Percentiles rank a stretch among this genome's conserved stretches.
phyloP scores from a whole-genome alignment of 2,888 invertebrate species.

The Nephrotoma guestfalica region DNA sequence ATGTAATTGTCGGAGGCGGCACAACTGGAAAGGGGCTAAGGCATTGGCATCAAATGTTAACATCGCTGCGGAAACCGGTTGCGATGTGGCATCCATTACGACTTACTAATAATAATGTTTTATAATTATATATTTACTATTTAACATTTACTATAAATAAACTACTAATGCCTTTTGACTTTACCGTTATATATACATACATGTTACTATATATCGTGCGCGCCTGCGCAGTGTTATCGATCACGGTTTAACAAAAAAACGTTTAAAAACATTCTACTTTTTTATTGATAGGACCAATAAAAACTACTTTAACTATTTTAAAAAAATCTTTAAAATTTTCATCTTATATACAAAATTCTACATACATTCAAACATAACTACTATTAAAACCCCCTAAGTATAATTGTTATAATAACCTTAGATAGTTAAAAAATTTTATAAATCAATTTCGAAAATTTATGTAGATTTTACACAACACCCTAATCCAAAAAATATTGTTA shows the following conservation, averaged over 20 bases:
- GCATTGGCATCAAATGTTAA: conserved; percentile 76
- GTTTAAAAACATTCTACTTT: neutral
- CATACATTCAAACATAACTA: neutral
- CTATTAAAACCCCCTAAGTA: neutral
- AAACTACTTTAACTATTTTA: neutral
- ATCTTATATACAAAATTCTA: neutral
- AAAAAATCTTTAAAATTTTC: neutral
- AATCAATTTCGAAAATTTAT: neutral
- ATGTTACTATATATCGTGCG: neutral
- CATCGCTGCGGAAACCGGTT: conserved; percentile 61
- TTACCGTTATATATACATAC: neutral
- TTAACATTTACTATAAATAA: neutral
- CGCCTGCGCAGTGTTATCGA: neutral
- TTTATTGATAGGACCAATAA: neutral
- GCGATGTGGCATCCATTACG: conserved; percentile 74
- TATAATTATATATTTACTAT: neutral
- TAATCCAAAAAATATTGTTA: neutral
- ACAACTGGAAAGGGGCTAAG: conserved; percentile 54
- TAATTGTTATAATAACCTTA: neutral
- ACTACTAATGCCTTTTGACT: neutral
- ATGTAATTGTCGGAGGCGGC: conserved; percentile 62
- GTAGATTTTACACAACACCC: neutral
- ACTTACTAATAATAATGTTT: conserved; percentile 18
- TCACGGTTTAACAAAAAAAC: neutral
- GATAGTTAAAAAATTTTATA: neutral